These are phyloP conservation scores for Andinoacara biseriatus DNA, from an alignment of 2,113 vertebrate species.

Conservation along the genomic window DNA sequence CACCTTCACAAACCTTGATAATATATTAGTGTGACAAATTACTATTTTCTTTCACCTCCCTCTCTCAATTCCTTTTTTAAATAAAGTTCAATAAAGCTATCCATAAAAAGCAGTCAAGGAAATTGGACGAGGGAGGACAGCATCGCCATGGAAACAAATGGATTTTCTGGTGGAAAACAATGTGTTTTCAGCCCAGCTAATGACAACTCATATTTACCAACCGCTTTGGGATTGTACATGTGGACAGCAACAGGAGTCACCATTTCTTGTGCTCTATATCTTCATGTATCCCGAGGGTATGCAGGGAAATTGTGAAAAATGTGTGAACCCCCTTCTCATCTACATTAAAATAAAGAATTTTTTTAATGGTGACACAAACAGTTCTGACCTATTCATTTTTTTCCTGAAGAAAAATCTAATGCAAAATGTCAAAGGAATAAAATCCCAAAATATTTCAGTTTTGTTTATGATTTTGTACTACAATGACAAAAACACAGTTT, in stretches of 20 bases:
- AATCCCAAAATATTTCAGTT: neutral
- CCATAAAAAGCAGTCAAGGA: constrained; percentile 66
- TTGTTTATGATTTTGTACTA: neutral
- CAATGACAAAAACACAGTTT: neutral
- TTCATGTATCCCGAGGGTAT: constrained; percentile 11
- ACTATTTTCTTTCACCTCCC: constrained; percentile 12
- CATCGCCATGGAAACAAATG: constrained; percentile 73
- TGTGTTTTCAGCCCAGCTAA: constrained; percentile 61
- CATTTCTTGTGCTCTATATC: constrained; percentile 42
- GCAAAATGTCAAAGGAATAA: neutral
- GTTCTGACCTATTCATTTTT: neutral
- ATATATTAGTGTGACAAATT: constrained; percentile 33
- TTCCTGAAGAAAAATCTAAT: neutral
- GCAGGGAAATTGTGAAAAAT: constrained; percentile 22
- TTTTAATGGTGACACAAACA: neutral
- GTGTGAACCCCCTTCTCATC: constrained; percentile 4
- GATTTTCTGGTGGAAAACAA: constrained; percentile 68
- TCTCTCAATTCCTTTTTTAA: constrained; percentile 26
- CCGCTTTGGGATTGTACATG: constrained; percentile 42
- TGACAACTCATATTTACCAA: constrained; percentile 63
- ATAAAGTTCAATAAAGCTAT: constrained; percentile 66
- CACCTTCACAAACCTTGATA: constrained; percentile 10
- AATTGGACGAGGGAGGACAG: constrained; percentile 58
- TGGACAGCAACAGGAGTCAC: constrained; percentile 20
- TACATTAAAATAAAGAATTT: neutral